Percentiles rank a stretch among this genome's conserved stretches.
These are phyloP conservation scores for Trachelus iudaicus DNA, from an alignment of 2,888 invertebrate species.

Conservation along the genomic window DNA sequence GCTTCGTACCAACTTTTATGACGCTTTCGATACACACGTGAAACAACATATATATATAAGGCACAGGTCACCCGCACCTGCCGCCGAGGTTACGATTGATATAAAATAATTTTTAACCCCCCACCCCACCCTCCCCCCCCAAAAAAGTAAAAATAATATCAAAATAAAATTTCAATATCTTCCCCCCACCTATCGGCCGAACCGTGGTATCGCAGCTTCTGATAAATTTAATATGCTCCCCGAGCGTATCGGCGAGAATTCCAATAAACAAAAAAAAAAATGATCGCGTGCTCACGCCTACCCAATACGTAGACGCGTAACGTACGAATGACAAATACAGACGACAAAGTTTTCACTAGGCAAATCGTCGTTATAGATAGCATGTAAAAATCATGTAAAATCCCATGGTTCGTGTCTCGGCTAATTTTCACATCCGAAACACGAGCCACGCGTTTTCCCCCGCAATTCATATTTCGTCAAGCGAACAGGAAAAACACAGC, in stretches of 20 bases:
- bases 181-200: neutral
- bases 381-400: neutral
- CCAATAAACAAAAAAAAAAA: neutral
- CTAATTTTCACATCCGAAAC: neutral
- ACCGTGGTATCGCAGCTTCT: neutral
- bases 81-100: neutral
- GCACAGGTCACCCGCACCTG: neutral
- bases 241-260: neutral
- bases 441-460: too few species aligned
- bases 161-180: neutral
- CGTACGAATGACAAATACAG: neutral
- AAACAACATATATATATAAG: neutral
- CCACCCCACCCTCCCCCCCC: too few species aligned
- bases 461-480: neutral
- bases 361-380: neutral
- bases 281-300: neutral
- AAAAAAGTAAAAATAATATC: neutral
- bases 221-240: neutral
- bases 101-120: neutral
- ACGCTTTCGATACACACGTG: neutral
- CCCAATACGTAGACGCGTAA: neutral
- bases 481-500: neutral
- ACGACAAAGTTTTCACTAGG: neutral
- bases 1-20: neutral
- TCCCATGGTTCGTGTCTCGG: neutral